Percentiles rank a stretch among this genome's conserved stretches.
These are phyloP conservation scores for Platycheirus rosarum DNA, from an alignment of 2,888 invertebrate genomes.

Conservation along the genomic window DNA sequence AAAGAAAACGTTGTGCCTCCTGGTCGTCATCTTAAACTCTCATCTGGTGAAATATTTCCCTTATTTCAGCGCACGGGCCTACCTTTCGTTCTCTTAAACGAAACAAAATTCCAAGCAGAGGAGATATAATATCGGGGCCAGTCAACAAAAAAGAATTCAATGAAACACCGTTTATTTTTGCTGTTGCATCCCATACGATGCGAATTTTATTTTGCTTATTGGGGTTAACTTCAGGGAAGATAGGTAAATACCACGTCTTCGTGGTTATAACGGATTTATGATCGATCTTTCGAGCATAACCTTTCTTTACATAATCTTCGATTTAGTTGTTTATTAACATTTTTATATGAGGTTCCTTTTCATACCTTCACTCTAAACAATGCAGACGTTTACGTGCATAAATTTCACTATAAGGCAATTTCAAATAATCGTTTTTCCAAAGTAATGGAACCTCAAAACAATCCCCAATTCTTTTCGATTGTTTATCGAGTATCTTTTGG, in stretches of 20 bases:
- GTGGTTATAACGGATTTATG: background rate
- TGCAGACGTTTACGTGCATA: slow-evolving; percentile 12
- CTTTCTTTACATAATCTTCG: slow-evolving; percentile 10
- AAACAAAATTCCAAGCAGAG: too few relatives aligned
- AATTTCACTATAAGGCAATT: slow-evolving; percentile 9
- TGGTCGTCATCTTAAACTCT: too few relatives aligned
- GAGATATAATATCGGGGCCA: too few relatives aligned
- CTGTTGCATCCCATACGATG: too few relatives aligned
- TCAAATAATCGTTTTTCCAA: too few relatives aligned
- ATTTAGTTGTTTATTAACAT: background rate
- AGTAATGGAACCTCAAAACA: slow-evolving; percentile 12
- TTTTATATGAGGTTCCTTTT: too few relatives aligned
- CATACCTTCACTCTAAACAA: slow-evolving; percentile 6
- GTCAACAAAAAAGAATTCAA: background rate
- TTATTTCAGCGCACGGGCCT: too few relatives aligned
- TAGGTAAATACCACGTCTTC: slow-evolving; percentile 30
- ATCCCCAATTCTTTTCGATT: slow-evolving; percentile 24
- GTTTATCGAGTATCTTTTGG: slow-evolving; percentile 12
- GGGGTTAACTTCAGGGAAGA: slow-evolving; percentile 13
- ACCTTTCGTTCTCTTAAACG: too few relatives aligned
- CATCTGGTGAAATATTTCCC: too few relatives aligned
- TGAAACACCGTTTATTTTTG: slow-evolving; percentile 16
- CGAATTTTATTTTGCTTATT: slow-evolving; percentile 26
- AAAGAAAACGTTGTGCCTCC: too few relatives aligned
- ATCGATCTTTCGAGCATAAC: slow-evolving; percentile 20